Evolutionary conservation across 2,113 vertebrate species (phyloP).

Genomic region (Turnix velox): DNA sequence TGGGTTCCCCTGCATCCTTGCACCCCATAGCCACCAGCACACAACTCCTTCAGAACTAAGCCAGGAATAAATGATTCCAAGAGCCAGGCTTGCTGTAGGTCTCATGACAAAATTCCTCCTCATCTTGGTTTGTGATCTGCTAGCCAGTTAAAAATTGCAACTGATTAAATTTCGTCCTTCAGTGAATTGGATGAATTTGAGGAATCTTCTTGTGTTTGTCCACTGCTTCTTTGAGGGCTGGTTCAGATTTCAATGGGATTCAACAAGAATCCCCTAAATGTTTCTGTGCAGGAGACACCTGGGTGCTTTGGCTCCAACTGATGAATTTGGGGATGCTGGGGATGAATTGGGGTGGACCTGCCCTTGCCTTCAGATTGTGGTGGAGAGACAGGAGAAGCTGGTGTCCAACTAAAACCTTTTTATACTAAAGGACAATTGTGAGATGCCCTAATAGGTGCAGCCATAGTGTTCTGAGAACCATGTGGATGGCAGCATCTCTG

Average conservation of each 20-base stretch:
- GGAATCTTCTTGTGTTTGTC: neutral
- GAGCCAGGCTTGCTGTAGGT: neutral
- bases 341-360: neutral
- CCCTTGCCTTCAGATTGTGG: neutral
- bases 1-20: neutral
- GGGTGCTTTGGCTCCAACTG: rapidly evolving
- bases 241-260: neutral
- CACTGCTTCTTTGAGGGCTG: neutral
- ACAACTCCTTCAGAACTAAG: neutral
- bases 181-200: neutral
- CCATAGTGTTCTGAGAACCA: neutral
- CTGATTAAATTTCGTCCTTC: rapidly evolving
- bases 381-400: neutral
- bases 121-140: neutral
- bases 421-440: neutral
- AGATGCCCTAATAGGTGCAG: neutral
- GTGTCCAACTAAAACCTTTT: neutral
- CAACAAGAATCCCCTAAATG: rapidly evolving
- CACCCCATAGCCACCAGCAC: rapidly evolving
- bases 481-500: neutral
- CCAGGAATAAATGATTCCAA: neutral
- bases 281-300: neutral
- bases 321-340: neutral
- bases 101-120: neutral
- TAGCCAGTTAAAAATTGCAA: neutral